Conservation (phyloP, 2,113 vertebrate genomes). For the Maccullochella peelii region DNA sequence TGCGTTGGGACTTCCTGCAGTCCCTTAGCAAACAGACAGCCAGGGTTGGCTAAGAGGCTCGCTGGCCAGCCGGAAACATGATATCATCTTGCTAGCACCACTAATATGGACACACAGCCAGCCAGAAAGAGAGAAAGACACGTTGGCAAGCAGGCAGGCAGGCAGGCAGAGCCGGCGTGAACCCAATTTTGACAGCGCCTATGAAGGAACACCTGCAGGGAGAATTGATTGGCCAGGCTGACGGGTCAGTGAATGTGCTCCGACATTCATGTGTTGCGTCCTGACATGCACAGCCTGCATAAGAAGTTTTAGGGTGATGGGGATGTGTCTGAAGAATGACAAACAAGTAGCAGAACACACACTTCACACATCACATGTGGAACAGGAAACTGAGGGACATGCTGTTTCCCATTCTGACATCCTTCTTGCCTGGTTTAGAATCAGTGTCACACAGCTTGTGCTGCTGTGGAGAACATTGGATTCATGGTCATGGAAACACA, state of each 20-base stretch:
- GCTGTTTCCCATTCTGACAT: slow-evolving; percentile 24
- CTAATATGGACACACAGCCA: slow-evolving; percentile 51
- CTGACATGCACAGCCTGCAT: slow-evolving; percentile 20
- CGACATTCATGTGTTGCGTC: not conserved
- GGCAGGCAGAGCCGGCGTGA: not conserved
- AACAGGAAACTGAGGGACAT: not conserved
- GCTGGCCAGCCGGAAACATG: slow-evolving; percentile 73
- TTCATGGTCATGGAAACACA: slow-evolving; percentile 15
- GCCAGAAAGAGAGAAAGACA: slow-evolving; percentile 22
- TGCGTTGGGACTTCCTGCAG: slow-evolving; percentile 81
- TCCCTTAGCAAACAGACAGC: slow-evolving; percentile 81
- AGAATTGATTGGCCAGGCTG: slow-evolving; percentile 21
- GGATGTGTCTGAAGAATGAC: not conserved
- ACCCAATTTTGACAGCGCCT: slow-evolving; percentile 30
- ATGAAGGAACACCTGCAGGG: slow-evolving; percentile 34
- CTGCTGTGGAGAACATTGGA: not conserved
- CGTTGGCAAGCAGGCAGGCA: not conserved
- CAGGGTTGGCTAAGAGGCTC: slow-evolving; percentile 70
- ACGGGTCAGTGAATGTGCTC: slow-evolving; percentile 26
- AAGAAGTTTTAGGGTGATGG: not conserved
- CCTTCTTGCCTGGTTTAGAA: slow-evolving; percentile 4
- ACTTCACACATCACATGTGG: not conserved
- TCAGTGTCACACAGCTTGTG: not conserved
- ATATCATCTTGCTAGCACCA: slow-evolving; percentile 71
- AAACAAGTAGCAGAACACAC: slow-evolving; percentile 1